These are phyloP conservation scores for Eremobia ochroleuca DNA, from an alignment of 2,888 invertebrate genomes.

Conservation along the genomic window DNA sequence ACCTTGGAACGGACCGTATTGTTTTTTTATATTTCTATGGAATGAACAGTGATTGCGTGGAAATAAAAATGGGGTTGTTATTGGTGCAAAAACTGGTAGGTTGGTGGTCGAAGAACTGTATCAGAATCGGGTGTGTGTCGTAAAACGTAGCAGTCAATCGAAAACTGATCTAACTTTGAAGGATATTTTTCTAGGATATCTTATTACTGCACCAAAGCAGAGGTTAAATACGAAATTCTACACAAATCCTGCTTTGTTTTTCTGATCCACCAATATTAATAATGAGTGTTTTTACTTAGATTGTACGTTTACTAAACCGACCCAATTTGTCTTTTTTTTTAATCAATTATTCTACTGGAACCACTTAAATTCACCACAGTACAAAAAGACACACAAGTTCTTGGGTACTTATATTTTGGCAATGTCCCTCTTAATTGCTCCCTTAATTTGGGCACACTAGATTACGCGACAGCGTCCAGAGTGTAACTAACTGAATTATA, in stretches of 20 bases:
- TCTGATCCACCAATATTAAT: conserved; percentile 3
- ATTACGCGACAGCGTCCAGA: not conserved
- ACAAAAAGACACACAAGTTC: not conserved
- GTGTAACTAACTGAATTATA: not conserved
- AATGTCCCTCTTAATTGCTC: conserved; percentile 3
- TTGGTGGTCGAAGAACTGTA: not conserved
- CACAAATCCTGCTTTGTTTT: not conserved
- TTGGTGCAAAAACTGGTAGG: no score
- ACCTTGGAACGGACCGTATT: no score
- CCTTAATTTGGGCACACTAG: not conserved
- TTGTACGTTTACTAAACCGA: no score
- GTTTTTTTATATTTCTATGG: no score
- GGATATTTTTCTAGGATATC: not conserved
- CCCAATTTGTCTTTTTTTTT: no score
- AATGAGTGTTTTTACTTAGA: conserved; percentile 5
- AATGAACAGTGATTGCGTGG: no score
- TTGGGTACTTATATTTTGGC: not conserved
- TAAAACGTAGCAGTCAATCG: not conserved
- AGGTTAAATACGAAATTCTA: not conserved
- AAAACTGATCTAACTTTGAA: not conserved
- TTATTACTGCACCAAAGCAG: not conserved
- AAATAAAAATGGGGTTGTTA: no score
- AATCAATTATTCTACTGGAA: no score
- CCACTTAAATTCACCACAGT: no score
- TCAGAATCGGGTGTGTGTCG: no score